phyloP scores from a whole-genome alignment of 2,113 vertebrate species.

The Misgurnus mizolepis region DNA sequence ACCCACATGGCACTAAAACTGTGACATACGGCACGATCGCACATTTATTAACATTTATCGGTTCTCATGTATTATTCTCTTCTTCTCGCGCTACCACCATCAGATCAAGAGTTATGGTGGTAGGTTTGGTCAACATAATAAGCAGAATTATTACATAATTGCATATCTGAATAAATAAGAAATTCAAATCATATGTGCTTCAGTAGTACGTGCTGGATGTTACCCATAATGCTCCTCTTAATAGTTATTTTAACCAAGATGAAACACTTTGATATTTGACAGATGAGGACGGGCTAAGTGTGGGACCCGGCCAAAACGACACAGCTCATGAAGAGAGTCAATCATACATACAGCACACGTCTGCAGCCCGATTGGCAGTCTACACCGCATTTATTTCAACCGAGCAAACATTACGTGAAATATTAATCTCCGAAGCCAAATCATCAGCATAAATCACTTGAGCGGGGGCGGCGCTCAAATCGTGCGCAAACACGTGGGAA shows the following conservation, averaged over 20 bases:
- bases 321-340: constrained; percentile 27
- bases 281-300: not conserved
- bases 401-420: constrained; percentile 28
- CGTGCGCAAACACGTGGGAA: constrained; percentile 1
- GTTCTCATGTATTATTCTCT: not conserved
- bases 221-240: not conserved
- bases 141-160: too few species aligned
- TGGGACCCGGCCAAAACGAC: not conserved
- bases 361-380: not conserved
- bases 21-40: not conserved
- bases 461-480: not conserved
- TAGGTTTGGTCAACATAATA: too few species aligned
- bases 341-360: constrained; percentile 15
- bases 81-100: not conserved
- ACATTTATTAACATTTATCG: constrained; percentile 27
- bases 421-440: constrained; percentile 45
- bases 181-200: too few species aligned
- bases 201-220: too few species aligned
- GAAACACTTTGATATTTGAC: not conserved
- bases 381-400: constrained; percentile 22
- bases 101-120: too few species aligned
- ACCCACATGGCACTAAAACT: constrained; percentile 24
- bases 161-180: too few species aligned
- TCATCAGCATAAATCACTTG: not conserved
- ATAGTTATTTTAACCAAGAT: not conserved